Evolutionary conservation across 1,140 invertebrate species (phyloP).

Genomic region (Pseudobourletiella spinata): DNA sequence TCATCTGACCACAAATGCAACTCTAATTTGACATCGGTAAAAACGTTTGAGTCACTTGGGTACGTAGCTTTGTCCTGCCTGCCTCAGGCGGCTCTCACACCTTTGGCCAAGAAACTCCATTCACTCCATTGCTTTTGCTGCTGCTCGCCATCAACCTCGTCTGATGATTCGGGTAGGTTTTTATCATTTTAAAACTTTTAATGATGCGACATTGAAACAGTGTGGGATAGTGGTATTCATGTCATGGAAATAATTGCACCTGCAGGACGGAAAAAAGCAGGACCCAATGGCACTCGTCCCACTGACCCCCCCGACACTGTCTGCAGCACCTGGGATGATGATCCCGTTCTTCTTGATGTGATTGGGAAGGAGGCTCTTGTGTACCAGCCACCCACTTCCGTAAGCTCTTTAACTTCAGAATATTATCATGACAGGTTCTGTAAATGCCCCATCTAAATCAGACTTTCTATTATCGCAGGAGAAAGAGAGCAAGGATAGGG

Average conservation of each 20-base stretch:
- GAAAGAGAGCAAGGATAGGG: constrained; percentile 57
- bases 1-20: no score
- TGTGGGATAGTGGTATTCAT: no score
- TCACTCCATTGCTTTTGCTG: constrained; percentile 33
- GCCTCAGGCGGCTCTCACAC: constrained; percentile 32
- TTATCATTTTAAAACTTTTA: no score
- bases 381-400: constrained; percentile 12
- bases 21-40: no score
- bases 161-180: constrained; percentile 30
- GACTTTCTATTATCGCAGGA: no score
- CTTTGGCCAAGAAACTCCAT: constrained; percentile 33
- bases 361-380: constrained; percentile 73
- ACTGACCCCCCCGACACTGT: background rate
- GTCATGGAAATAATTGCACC: constrained; percentile 2
- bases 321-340: constrained; percentile 48
- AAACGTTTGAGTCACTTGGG: constrained; percentile 30
- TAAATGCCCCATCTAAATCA: no score
- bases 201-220: no score
- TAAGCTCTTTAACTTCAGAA: no score
- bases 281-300: no score
- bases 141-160: constrained; percentile 34
- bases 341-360: constrained; percentile 63
- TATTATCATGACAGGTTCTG: no score
- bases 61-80: constrained; percentile 31
- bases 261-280: constrained; percentile 29